A percentile compares a stretch with the other conserved stretches of the same genome.
Evolutionary conservation across 37 sponge, comb jelly and placozoan genomes (phyloP).

Genomic region (Halichondria panicea): DNA sequence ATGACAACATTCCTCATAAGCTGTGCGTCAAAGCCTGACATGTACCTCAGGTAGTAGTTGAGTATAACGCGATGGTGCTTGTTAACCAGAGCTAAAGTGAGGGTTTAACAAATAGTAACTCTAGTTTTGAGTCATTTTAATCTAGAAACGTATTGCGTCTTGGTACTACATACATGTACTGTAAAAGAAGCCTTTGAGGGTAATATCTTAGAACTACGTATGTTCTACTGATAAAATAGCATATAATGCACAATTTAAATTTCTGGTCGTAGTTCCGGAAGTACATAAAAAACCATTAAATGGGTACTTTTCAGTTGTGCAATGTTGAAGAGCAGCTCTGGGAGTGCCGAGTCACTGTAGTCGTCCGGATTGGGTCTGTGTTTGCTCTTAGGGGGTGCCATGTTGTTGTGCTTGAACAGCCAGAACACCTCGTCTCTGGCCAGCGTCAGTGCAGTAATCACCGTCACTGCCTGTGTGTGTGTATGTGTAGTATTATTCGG

Average conservation of each 20-base stretch:
- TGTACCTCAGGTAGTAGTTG: conserved; percentile 82
- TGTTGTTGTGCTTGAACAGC: conserved; percentile 73
- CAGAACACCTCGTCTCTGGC: conserved; percentile 87
- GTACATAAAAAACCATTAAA: not conserved
- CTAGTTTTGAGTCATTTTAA: not conserved
- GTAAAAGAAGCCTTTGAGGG: not conserved
- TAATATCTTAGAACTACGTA: too few relatives aligned
- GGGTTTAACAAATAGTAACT: not conserved
- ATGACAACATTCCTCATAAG: conserved; percentile 71
- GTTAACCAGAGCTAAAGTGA: conserved; percentile 47
- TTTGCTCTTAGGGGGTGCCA: conserved; percentile 62
- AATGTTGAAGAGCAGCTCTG: conserved; percentile 79
- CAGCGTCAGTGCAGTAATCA: conserved; percentile 69
- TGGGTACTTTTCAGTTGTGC: conserved; percentile 60
- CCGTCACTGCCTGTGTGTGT: conserved; percentile 55
- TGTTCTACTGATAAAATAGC: too few relatives aligned
- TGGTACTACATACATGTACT: not conserved
- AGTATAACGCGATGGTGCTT: conserved; percentile 64
- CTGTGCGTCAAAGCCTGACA: conserved; percentile 74
- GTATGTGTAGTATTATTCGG: too few relatives aligned
- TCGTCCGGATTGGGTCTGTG: conserved; percentile 74
- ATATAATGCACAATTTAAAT: not conserved
- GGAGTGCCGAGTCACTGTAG: conserved; percentile 64
- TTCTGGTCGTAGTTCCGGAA: not conserved
- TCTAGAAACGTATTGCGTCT: not conserved